Conservation (phyloP, 2,797 vertebrate species). For the Bradypodion pumilum region DNA sequence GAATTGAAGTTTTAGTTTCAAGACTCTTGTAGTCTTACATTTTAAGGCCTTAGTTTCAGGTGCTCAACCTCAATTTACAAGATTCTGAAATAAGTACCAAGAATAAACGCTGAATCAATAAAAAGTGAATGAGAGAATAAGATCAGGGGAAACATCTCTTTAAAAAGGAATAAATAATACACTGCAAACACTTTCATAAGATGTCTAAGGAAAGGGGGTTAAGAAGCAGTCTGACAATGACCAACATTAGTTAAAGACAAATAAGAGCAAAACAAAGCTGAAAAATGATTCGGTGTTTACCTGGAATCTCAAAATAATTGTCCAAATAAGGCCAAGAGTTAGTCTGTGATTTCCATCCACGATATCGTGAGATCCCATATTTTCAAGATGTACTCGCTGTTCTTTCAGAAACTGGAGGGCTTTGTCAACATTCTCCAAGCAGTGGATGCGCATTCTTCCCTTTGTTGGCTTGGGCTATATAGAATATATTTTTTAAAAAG, state of each 20-base stretch:
- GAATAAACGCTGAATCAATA: not conserved
- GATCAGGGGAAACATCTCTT: not conserved
- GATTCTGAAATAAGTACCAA: not conserved
- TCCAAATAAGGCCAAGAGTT: constrained; percentile 96
- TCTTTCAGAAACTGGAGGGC: constrained; percentile 97
- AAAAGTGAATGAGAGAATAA: not conserved
- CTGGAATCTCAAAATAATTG: constrained; percentile 96
- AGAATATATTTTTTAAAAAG: not conserved
- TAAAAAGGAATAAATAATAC: too few species aligned
- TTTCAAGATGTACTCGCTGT: constrained; percentile 95
- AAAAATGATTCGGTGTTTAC: constrained; percentile 52
- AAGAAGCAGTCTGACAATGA: not conserved
- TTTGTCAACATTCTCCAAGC: constrained; percentile 86
- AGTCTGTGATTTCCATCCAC: constrained; percentile 97
- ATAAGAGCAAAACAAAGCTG: too few species aligned
- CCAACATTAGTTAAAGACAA: not conserved
- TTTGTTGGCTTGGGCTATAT: constrained; percentile 86
- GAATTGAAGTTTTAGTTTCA: not conserved
- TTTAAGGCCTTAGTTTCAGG: not conserved
- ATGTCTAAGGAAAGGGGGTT: not conserved
- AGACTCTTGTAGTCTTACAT: not conserved
- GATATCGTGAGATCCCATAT: constrained; percentile 98
- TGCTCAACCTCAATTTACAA: not conserved
- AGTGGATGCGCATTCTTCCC: constrained; percentile 91
- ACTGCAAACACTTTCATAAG: not conserved